phyloP scores from a whole-genome alignment of 2,113 vertebrate species.

The Rhinoptilus africanus region DNA sequence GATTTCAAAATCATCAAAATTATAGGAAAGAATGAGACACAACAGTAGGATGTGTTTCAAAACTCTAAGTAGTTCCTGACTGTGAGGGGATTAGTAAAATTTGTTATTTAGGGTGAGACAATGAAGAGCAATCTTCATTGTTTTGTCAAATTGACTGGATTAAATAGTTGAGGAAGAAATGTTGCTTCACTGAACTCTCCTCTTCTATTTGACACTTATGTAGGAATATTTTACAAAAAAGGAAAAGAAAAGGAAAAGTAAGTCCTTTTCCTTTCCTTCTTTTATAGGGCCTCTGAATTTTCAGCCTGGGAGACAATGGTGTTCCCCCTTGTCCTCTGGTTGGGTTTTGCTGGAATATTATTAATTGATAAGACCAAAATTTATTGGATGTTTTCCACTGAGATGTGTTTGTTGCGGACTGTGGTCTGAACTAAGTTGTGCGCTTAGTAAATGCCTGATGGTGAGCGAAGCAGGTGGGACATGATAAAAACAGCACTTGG shows the following conservation, averaged over 20 bases:
- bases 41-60: neutral
- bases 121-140: neutral
- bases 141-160: neutral
- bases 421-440: neutral
- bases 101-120: neutral
- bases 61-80: neutral
- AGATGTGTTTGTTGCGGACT: neutral
- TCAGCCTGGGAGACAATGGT: neutral
- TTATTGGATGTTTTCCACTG: neutral
- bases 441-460: neutral
- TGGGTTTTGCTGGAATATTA: neutral
- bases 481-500: neutral
- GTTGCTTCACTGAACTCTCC: neutral
- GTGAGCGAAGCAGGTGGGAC: neutral
- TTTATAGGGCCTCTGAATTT: neutral
- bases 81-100: neutral
- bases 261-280: neutral
- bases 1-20: neutral
- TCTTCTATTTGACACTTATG: neutral
- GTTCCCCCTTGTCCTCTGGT: neutral
- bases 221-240: neutral
- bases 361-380: neutral
- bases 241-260: neutral
- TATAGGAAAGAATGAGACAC: neutral
- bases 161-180: neutral